phyloP scores from a whole-genome alignment of 2,797 vertebrate genomes.

The Pangasius mekongensis region DNA sequence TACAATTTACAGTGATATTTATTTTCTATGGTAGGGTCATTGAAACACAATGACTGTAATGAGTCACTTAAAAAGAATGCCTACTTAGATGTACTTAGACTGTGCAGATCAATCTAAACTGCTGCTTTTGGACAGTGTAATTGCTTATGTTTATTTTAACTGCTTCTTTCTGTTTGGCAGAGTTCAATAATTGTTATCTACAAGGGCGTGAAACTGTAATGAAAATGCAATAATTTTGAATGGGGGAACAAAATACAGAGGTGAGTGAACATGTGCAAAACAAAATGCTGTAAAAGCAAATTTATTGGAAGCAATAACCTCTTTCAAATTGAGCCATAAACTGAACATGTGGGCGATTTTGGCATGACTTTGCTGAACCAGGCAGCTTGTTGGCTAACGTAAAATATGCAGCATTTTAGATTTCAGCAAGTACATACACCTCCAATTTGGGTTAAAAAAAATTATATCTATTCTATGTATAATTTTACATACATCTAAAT shows the following conservation, averaged over 20 bases:
- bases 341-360: conserved; percentile 31
- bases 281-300: conserved; percentile 46
- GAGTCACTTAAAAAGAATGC: conserved; percentile 33
- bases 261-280: conserved; percentile 44
- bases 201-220: conserved; percentile 41
- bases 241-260: conserved; percentile 34
- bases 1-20: conserved; percentile 31
- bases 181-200: conserved; percentile 51
- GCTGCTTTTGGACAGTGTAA: conserved; percentile 35
- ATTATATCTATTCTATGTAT: background rate
- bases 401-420: background rate
- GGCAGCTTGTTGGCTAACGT: background rate
- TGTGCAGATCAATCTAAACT: conserved; percentile 33
- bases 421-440: background rate
- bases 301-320: conserved; percentile 55
- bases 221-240: conserved; percentile 46
- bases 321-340: conserved; percentile 49
- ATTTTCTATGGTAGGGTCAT: conserved; percentile 44
- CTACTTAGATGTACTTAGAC: conserved; percentile 34
- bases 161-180: conserved; percentile 45
- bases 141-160: conserved; percentile 38
- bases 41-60: conserved; percentile 37
- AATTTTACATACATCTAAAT: background rate
- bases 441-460: background rate
- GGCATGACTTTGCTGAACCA: conserved; percentile 15